Evolutionary conservation across 2,113 vertebrate species (phyloP), one percentile per base, ranked within the genome.

Genomic region (Chlorodrepanis virens): DNA sequence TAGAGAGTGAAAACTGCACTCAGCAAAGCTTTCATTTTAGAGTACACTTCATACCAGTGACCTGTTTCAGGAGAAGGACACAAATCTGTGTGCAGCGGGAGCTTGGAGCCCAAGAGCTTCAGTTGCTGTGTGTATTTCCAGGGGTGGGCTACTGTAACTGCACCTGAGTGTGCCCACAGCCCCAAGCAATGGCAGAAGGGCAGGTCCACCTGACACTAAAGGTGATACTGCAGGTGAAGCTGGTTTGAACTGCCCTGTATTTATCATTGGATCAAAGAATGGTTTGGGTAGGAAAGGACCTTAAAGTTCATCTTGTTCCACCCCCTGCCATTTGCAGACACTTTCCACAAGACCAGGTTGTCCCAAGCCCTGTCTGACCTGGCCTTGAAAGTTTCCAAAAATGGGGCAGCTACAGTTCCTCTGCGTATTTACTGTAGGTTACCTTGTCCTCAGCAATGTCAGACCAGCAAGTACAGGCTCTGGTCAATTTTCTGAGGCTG

Each of bases 161-260:
- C 0, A 0, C 11, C 7, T n/a, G 67, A 27, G 31, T 60, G 53
- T 33, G 49, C 50, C 74, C 17, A 2, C 2, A 14, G 1, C 49
- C 39, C 7, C 5, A 8, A 0, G 59, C 22, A 31, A 2, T 2
- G 37, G 24, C 45, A n/a, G 54, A 65, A 54, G 15, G 56, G 35
- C 35, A 50, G 35, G 19, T 18, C 47, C 29, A 14, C 14, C 40
- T 59, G 8, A 2, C 3, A 25, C 37, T 35, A 4, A 18, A 68
- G 52, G 27, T 52, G 37, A 27, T 37, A 22, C 11, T 52, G 63
- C 31, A 64, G n/a, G 29, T 31, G 59, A 64, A 63, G 69, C 56
- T 76, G 65, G 4, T 72, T 69, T 76, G 50, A n/a, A 3, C 20
- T 87, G 44, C 18, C 9, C 56, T 17, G 39, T 54, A 1, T 68